Evolutionary conservation across 2,797 vertebrate species (phyloP).

Genomic region (Pseudochaenichthys georgianus): DNA sequence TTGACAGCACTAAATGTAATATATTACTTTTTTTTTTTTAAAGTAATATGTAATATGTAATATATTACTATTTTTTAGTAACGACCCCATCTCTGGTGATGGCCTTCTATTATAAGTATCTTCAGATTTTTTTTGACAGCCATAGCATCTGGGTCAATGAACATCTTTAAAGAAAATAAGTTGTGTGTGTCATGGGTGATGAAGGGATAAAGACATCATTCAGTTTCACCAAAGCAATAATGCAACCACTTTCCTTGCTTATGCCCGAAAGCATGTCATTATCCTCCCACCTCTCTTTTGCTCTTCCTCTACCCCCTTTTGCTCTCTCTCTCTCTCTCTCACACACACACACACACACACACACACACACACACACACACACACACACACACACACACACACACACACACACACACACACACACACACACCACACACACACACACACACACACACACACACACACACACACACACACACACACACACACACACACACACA

Average conservation of each 20-base stretch:
- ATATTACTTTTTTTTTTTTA: too few species aligned
- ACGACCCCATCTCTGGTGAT: too few species aligned
- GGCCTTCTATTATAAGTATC: constrained; percentile 32
- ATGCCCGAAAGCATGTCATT: constrained; percentile 63
- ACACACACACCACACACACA: too few species aligned
- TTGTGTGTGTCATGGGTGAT: constrained; percentile 52
- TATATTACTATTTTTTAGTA: too few species aligned
- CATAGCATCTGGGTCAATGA: constrained; percentile 50
- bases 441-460: neutral
- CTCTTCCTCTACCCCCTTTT: constrained; percentile 8
- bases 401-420: too few species aligned
- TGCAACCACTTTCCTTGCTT: constrained; percentile 57
- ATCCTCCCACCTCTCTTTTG: constrained; percentile 31
- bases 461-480: neutral
- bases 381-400: too few species aligned
- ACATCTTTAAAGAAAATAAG: constrained; percentile 33
- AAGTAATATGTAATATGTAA: too few species aligned
- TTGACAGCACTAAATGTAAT: too few species aligned
- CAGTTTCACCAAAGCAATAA: constrained; percentile 51
- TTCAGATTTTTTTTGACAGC: constrained; percentile 7
- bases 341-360: too few species aligned
- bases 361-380: too few species aligned
- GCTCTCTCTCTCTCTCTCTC: neutral
- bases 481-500: neutral
- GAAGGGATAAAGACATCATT: constrained; percentile 53